Conservation (phyloP, 2,113 vertebrate species). For the Pao palembangensis region DNA sequence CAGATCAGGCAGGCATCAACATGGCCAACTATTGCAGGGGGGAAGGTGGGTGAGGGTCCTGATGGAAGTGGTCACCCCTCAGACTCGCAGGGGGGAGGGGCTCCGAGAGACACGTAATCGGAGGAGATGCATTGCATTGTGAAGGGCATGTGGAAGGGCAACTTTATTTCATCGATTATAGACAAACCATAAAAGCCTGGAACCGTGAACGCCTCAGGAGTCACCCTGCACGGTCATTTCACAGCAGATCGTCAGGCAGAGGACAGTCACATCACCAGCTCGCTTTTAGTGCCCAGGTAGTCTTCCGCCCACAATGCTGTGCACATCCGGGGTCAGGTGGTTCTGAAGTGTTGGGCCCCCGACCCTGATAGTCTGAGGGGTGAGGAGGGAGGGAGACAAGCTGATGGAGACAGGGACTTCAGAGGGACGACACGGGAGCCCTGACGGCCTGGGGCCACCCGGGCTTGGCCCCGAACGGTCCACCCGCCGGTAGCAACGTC, state of each 20-base stretch:
- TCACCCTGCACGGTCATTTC: conserved; percentile 26
- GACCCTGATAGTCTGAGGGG: conserved; percentile 83
- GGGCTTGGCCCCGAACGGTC: conserved; percentile 47
- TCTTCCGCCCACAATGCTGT: conserved; percentile 84
- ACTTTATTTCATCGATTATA: conserved; percentile 48
- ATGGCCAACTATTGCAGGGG: conserved; percentile 85
- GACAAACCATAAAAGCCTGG: conserved; percentile 25
- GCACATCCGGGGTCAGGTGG: conserved; percentile 71
- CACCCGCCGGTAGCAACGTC: conserved; percentile 31
- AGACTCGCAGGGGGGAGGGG: conserved; percentile 74
- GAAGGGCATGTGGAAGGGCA: conserved; percentile 73
- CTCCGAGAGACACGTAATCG: conserved; percentile 66
- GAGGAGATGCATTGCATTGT: conserved; percentile 81
- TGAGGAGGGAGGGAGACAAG: conserved; percentile 89
- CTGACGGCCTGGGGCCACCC: conserved; percentile 48
- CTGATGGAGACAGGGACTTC: conserved; percentile 82
- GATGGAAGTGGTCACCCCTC: conserved; percentile 91
- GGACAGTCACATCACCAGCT: conserved; percentile 15
- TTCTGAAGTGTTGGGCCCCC: conserved; percentile 44
- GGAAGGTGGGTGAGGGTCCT: conserved; percentile 75
- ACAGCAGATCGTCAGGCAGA: conserved; percentile 14
- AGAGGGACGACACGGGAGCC: conserved; percentile 68
- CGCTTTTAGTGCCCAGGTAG: conserved; percentile 76
- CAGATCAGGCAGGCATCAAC: conserved; percentile 88
- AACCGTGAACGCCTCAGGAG: conserved; percentile 18